Base-by-base conservation (phyloP, 2,888 invertebrate species). In the Teleogryllus oceanicus region DNA sequence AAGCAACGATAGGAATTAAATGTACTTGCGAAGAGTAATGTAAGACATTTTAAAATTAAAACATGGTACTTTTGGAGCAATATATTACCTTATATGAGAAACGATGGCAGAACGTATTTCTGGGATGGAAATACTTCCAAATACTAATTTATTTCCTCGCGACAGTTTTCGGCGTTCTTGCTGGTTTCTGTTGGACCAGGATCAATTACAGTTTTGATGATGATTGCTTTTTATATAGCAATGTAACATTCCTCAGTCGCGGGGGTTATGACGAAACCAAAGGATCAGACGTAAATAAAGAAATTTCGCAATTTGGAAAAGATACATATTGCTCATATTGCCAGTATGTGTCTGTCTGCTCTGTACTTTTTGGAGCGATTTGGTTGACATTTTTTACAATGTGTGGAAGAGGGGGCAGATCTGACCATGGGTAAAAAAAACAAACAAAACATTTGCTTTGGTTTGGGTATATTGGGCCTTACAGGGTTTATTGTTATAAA, bases 401-500 rank as follows among this genome's bases (percentile, higher is more conserved):
- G 81, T 81, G 81, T 78, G 81, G 81, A 24, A 81, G 79, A 81
- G 81, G 81, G 77, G 81, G 81, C 11, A 78, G 78, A 78, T 75
- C 81, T 12, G 50, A 78, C 21, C 76, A 76, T 51, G 81, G 81
- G 81, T 81, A 81, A 78, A 37, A 37, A 79, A 81, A 78, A 37
- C 8, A 79, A 37, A 37, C 1, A 37, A 5, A 37, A 37, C 8
- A 8, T 49, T 74, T 18, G 4, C 13, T 21, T 21, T 77, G n/a
- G 8, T 5, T 24, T 77, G 77, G 16, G 5, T 18, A 77, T 21
- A 4, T n/a, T 75, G n/a, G 11, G 20, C 49, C 2, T 50, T 77
- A 11, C 13, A n/a, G 4, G n/a, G 20, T 49, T 77, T 49, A 76
- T n/a, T 50, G 3, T 24, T 49, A 20, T 16, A 49, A 78, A 11